These are phyloP conservation scores for Trissolcus japonicus DNA, from an alignment of 2,888 invertebrate species.

Conservation along the genomic window DNA sequence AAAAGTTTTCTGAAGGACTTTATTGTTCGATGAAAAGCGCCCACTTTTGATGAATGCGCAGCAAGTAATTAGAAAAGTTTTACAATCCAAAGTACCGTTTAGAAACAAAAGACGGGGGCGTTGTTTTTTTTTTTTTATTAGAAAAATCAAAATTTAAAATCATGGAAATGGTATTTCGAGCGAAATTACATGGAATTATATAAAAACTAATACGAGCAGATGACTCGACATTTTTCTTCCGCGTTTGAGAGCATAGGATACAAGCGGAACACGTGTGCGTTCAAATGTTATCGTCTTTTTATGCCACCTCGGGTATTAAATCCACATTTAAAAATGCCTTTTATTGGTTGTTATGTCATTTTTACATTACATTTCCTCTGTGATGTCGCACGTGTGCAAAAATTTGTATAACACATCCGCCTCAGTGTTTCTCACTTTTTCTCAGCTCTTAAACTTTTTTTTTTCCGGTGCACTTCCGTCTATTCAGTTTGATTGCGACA, in stretches of 20 bases:
- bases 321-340: slow-evolving; percentile 31
- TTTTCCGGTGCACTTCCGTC: neutral
- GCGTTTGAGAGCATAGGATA: slow-evolving; percentile 32
- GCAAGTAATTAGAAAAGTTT: slow-evolving; percentile 1
- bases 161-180: neutral
- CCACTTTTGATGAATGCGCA: neutral
- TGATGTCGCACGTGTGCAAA: slow-evolving; percentile 33
- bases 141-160: neutral
- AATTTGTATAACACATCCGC: slow-evolving; percentile 28
- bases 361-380: slow-evolving; percentile 25
- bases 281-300: slow-evolving; percentile 44
- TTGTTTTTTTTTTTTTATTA: neutral
- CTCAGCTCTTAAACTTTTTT: neutral
- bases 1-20: slow-evolving; percentile 3
- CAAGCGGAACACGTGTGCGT: slow-evolving; percentile 37
- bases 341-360: slow-evolving; percentile 31
- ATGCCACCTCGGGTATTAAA: slow-evolving; percentile 19
- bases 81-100: neutral
- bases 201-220: slow-evolving; percentile 32
- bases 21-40: neutral
- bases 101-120: no score
- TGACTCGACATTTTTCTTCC: slow-evolving; percentile 48
- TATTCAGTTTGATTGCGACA: neutral
- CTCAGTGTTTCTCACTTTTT: neutral
- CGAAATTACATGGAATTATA: slow-evolving; percentile 24